These are phyloP conservation scores for Meta bourneti DNA, from an alignment of 2,888 invertebrate genomes.

Conservation along the genomic window DNA sequence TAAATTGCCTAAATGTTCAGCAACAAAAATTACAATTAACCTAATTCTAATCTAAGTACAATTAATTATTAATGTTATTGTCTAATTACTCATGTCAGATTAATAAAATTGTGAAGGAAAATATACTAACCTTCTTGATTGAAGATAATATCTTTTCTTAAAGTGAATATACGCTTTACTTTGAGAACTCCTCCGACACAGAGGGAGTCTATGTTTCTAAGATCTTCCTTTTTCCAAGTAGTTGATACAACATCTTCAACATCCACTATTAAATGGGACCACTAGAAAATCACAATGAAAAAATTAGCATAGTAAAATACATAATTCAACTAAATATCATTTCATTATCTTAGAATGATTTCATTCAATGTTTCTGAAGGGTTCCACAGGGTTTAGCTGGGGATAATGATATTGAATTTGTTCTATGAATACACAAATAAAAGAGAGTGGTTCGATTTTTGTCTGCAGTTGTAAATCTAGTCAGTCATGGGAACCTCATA, in stretches of 20 bases:
- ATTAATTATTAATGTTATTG: too few species aligned
- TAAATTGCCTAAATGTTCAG: too few species aligned
- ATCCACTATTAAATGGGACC: slow-evolving; percentile 43
- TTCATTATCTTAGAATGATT: too few species aligned
- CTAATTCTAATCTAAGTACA: too few species aligned
- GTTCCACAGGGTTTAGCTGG: too few species aligned
- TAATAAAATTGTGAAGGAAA: too few species aligned
- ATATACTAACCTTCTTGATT: slow-evolving; percentile 8
- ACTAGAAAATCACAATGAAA: slow-evolving; percentile 4
- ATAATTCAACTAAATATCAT: neutral
- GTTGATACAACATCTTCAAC: slow-evolving; percentile 17
- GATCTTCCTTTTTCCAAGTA: slow-evolving; percentile 19
- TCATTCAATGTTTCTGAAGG: neutral
- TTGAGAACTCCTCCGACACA: slow-evolving; percentile 13
- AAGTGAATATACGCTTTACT: slow-evolving; percentile 36
- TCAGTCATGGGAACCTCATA: too few species aligned
- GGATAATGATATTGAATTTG: neutral
- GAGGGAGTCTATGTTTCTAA: slow-evolving; percentile 21
- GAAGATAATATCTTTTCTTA: slow-evolving; percentile 36
- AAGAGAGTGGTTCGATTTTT: neutral
- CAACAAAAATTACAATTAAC: too few species aligned
- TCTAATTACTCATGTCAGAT: too few species aligned
- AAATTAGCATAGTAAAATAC: neutral
- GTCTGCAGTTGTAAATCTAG: neutral
- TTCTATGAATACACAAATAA: neutral